Evolutionary conservation across 2,797 vertebrate species (phyloP), one percentile per base, ranked within the genome.

Genomic region (Amblyopsis hoosieri): DNA sequence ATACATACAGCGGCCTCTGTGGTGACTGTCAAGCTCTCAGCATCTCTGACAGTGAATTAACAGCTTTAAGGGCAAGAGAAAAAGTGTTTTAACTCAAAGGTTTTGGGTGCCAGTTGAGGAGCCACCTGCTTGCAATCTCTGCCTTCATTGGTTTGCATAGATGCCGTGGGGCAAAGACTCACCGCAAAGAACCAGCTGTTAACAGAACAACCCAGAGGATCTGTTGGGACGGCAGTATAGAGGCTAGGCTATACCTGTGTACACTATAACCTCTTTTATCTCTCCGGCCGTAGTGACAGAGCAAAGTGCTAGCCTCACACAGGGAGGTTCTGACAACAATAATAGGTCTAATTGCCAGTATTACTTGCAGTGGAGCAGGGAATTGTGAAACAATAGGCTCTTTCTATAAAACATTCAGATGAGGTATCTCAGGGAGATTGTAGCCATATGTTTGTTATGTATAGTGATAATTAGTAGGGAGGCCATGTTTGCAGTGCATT

Each of bases 401-500:
- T 60, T 61, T 85, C 81, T 63, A 1, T 74, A 76, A 82, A 57
- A 67, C 71, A 72, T 79, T 70, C 75, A 85, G 74, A 80, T 80
- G 81, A 84, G 67, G 77, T 85, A 64, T 75, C 82, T 74, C 67
- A 74, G 78, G 74, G 72, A 75, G 81, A 89, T 88, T 87, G 79
- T 10, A 72, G 86, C 86, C 86, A 80, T 81, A 79, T 91, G 81
- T 78, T 70, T 81, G 60, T 17, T 49, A 53, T 45, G 42, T 51
- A 33, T 19, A 53, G 53, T 69, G 61, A 65, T 64, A 57, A 71
- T 58, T 29, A 56, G 62, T 46, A 51, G 57, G 4, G 15, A 49
- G 62, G 60, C 51, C 49, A 47, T 65, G 63, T 71, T 71, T 67
- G 45, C 46, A 47, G 55, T 50, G 1, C 15, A 47, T 52, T 67